These are phyloP conservation scores for Phanerotoma sp. DNA, from an alignment of 2,888 invertebrate genomes.

Conservation along the genomic window DNA sequence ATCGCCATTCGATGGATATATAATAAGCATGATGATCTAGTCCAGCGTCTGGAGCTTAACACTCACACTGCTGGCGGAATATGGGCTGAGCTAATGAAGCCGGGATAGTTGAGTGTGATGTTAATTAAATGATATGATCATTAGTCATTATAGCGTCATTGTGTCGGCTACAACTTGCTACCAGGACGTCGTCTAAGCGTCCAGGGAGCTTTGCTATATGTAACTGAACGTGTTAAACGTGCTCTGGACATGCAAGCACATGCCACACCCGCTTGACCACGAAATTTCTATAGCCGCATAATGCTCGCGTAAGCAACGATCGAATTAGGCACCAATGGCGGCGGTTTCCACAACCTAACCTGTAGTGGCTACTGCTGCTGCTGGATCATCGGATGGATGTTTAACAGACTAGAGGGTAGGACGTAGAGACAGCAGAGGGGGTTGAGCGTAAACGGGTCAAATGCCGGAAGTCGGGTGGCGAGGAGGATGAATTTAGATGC, in stretches of 20 bases:
- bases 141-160: slow-evolving; percentile 57
- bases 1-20: slow-evolving; percentile 46
- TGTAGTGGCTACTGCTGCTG: slow-evolving; percentile 1
- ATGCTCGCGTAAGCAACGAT: slow-evolving; percentile 36
- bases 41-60: slow-evolving; percentile 23
- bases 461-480: slow-evolving; percentile 29
- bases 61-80: slow-evolving; percentile 37
- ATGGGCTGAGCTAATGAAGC: slow-evolving; percentile 47
- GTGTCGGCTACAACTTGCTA: slow-evolving; percentile 47
- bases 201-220: slow-evolving; percentile 17
- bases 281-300: slow-evolving; percentile 45
- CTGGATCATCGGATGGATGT: slow-evolving; percentile 10
- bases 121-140: slow-evolving; percentile 58
- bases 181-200: slow-evolving; percentile 24
- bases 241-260: slow-evolving; percentile 42
- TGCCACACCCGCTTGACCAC: slow-evolving; percentile 44
- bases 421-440: slow-evolving; percentile 1
- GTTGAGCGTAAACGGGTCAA: slow-evolving; percentile 15
- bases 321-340: slow-evolving; percentile 33
- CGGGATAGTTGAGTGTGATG: slow-evolving; percentile 53
- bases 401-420: not conserved
- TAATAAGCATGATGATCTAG: slow-evolving; percentile 47
- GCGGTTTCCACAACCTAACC: slow-evolving; percentile 8
- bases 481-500: slow-evolving; percentile 36
- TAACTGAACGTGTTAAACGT: slow-evolving; percentile 42